Conservation (phyloP, 2,888 invertebrate genomes). For the Erebia aethiops region DNA sequence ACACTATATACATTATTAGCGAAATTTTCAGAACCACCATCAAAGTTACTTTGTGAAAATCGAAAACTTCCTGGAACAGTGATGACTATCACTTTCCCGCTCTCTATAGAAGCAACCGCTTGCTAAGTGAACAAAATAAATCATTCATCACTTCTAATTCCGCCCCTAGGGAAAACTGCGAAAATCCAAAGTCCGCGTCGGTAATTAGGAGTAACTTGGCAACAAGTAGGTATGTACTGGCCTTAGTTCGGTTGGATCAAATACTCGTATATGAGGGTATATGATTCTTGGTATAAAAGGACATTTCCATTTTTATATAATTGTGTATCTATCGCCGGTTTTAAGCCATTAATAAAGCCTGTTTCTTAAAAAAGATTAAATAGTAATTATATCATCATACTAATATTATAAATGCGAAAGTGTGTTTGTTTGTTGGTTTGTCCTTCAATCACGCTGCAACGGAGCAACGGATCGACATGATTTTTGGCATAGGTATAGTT, state of each 20-base stretch:
- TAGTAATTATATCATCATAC: too few relatives aligned
- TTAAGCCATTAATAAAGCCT: too few relatives aligned
- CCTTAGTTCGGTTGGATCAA: constrained; percentile 35
- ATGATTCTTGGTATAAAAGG: neutral
- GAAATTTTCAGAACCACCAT: too few relatives aligned
- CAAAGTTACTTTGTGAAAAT: constrained; percentile 5
- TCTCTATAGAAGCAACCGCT: constrained; percentile 32
- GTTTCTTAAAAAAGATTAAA: too few relatives aligned
- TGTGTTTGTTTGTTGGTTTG: too few relatives aligned
- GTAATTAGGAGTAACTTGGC: constrained; percentile 53
- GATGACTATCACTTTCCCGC: constrained; percentile 31
- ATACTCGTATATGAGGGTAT: constrained; percentile 24
- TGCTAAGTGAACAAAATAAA: constrained; percentile 42
- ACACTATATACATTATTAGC: too few relatives aligned
- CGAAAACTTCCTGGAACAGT: constrained; percentile 11
- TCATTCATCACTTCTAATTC: constrained; percentile 48
- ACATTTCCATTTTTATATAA: constrained; percentile 5
- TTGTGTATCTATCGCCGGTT: neutral
- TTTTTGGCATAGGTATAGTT: too few relatives aligned
- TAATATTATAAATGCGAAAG: too few relatives aligned
- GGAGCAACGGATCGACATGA: too few relatives aligned
- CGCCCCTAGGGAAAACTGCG: constrained; percentile 49
- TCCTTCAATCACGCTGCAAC: too few relatives aligned
- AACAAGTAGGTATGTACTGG: constrained; percentile 47
- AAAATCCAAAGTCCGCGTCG: constrained; percentile 48